Evolutionary conservation across 2,113 vertebrate genomes (phyloP).

Genomic region (Notarius lentiginosus): DNA sequence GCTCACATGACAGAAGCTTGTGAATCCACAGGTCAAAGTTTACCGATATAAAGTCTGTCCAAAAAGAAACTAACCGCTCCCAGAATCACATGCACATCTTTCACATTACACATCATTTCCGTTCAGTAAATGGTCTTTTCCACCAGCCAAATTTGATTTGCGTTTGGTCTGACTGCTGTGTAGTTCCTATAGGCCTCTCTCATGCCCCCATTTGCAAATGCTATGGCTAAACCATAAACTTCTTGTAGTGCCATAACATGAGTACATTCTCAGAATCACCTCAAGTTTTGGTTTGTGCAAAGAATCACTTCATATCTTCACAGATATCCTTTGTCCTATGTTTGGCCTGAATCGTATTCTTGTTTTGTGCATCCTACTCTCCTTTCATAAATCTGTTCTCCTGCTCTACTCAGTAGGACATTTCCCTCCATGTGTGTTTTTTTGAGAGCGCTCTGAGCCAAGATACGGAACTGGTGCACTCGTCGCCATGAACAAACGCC

Average conservation of each 20-base stretch:
- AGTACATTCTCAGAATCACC: neutral
- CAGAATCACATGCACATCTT: neutral
- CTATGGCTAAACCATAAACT: neutral
- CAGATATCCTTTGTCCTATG: slow-evolving; percentile 9
- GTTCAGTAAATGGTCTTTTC: neutral
- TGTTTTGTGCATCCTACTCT: slow-evolving; percentile 19
- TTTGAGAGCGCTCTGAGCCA: neutral
- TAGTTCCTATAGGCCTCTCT: neutral
- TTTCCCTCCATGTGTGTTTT: slow-evolving; percentile 11
- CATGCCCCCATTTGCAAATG: neutral
- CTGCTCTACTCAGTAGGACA: neutral
- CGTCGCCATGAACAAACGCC: slow-evolving; percentile 22
- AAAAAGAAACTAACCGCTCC: neutral
- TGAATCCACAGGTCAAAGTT: slow-evolving; percentile 1
- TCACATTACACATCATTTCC: neutral
- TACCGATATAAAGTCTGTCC: neutral
- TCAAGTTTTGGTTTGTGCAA: neutral
- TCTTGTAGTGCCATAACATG: neutral
- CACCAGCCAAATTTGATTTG: neutral
- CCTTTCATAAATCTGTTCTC: neutral
- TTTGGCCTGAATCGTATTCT: neutral
- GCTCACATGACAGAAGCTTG: neutral
- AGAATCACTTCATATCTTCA: neutral
- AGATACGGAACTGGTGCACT: neutral
- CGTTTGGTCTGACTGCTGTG: neutral